Conservation (phyloP, 1,140 invertebrate species). For the Orchestia grillus region DNA sequence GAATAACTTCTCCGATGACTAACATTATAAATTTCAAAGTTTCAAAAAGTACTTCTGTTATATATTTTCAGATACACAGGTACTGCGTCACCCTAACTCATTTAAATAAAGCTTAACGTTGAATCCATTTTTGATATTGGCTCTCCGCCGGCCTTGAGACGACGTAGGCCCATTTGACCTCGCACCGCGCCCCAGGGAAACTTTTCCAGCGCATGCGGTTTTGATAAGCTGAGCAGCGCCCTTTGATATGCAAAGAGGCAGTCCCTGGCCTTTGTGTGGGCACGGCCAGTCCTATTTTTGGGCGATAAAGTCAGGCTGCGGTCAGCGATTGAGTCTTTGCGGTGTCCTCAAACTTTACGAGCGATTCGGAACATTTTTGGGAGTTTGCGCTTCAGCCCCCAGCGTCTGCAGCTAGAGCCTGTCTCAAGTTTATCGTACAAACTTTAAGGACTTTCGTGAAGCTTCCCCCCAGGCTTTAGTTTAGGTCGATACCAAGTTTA, state of each 20-base stretch:
- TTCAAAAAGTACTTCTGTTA: no score
- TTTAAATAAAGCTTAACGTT: no score
- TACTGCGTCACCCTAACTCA: no score
- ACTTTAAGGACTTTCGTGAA: not conserved
- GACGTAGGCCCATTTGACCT: no score
- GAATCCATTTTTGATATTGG: no score
- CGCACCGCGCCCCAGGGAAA: not conserved
- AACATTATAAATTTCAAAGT: no score
- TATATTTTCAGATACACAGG: no score
- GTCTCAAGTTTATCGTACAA: not conserved
- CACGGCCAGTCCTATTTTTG: not conserved
- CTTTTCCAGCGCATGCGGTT: not conserved
- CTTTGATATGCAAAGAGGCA: conserved; percentile 35
- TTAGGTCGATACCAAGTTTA: not conserved
- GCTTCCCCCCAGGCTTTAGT: not conserved
- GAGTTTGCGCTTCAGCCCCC: not conserved
- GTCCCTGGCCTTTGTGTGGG: not conserved
- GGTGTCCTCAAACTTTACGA: conserved; percentile 22
- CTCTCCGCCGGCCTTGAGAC: no score
- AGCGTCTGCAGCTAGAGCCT: not conserved
- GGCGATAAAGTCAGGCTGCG: conserved; percentile 41
- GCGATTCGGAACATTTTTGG: not conserved
- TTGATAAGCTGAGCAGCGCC: not conserved
- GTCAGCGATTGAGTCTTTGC: conserved; percentile 52
- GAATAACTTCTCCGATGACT: no score